Conservation (phyloP, 1,140 invertebrate species). For the Orchesella cincta region DNA sequence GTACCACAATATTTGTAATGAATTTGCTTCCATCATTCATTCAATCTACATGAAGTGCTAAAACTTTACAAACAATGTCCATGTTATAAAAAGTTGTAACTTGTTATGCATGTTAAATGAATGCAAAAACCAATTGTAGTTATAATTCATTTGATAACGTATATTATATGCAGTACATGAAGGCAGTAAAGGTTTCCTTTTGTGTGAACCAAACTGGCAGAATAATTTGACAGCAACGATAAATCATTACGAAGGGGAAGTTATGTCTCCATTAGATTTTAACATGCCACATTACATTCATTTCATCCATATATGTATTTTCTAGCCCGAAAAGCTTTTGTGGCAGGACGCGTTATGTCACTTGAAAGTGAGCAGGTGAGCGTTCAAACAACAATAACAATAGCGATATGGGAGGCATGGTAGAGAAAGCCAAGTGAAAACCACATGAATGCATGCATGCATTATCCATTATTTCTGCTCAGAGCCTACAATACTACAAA, state of each 20-base stretch:
- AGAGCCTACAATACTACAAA: neutral
- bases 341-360: neutral
- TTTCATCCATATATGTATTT: neutral
- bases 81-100: too few relatives aligned
- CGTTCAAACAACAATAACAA: neutral
- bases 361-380: neutral
- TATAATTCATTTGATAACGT: too few relatives aligned
- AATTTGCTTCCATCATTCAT: too few relatives aligned
- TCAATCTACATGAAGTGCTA: too few relatives aligned
- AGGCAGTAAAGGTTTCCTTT: too few relatives aligned
- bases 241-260: conserved; percentile 39
- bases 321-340: neutral
- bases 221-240: conserved; percentile 40
- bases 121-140: too few relatives aligned
- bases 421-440: neutral
- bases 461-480: neutral
- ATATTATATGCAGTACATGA: too few relatives aligned
- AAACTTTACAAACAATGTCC: too few relatives aligned
- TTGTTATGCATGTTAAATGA: too few relatives aligned
- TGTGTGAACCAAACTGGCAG: too few relatives aligned
- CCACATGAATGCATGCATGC: conserved; percentile 9
- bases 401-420: neutral
- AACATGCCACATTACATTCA: neutral
- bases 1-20: too few relatives aligned
- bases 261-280: conserved; percentile 37